Percentiles rank a stretch among this genome's conserved stretches.
phyloP scores from a whole-genome alignment of 2,113 vertebrate genomes.

The Sapajus apella region DNA sequence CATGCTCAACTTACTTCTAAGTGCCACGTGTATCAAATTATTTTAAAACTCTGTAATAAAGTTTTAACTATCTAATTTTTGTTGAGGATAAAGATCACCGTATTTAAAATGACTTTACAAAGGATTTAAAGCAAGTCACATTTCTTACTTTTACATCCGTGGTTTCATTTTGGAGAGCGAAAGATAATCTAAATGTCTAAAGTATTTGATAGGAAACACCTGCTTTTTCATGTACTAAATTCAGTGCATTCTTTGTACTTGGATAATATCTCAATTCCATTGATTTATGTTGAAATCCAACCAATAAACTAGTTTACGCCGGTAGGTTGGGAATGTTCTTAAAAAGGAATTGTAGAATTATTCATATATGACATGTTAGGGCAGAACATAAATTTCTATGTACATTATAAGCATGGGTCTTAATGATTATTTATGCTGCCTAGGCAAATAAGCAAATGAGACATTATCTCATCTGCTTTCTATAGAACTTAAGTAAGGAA shows the following conservation, averaged over 20 bases:
- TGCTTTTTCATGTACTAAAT: neutral
- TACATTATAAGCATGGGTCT: neutral
- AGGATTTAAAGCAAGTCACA: neutral
- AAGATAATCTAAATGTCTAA: neutral
- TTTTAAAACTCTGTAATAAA: conserved; percentile 1
- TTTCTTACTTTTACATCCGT: conserved; percentile 1
- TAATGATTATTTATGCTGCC: conserved; percentile 28
- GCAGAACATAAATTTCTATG: neutral
- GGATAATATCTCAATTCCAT: neutral
- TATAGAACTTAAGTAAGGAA: neutral
- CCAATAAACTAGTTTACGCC: conserved; percentile 11
- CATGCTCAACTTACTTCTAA: conserved; percentile 4
- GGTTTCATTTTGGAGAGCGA: neutral
- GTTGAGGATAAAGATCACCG: neutral
- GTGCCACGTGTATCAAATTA: conserved; percentile 9
- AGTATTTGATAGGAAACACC: neutral
- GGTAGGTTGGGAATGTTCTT: neutral
- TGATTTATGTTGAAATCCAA: neutral
- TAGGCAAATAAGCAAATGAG: neutral
- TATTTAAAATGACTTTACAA: conserved; percentile 42
- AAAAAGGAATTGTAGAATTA: conserved; percentile 15
- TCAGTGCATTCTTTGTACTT: neutral
- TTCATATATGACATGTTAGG: neutral
- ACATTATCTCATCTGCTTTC: neutral
- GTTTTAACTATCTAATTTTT: conserved; percentile 46